phyloP scores from a whole-genome alignment of 1,140 invertebrate species.

The Drosophila funebris region DNA sequence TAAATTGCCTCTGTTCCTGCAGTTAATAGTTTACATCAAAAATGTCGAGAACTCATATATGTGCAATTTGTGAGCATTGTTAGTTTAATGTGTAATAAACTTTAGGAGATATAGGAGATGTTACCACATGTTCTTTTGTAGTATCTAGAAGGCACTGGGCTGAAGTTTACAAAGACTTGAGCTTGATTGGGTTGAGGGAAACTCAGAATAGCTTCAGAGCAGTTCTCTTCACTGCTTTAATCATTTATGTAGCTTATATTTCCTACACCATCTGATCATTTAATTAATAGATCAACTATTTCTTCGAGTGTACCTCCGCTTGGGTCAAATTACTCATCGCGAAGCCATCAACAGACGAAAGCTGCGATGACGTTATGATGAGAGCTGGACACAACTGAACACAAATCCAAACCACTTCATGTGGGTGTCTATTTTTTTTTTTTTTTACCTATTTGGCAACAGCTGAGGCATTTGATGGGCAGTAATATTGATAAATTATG shows the following conservation, averaged over 20 bases:
- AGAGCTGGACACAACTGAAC: conserved; percentile 6
- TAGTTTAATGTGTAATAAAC: not conserved
- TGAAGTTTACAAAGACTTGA: too few species aligned
- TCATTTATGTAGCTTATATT: not conserved
- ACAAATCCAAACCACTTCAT: not conserved
- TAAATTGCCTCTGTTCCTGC: conserved; percentile 13
- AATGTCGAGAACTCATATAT: conserved; percentile 3
- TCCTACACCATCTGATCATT: not conserved
- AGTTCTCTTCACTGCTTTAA: too few species aligned
- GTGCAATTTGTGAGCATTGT: not conserved
- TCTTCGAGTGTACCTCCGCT: conserved; percentile 4
- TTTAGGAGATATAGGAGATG: conserved; percentile 4
- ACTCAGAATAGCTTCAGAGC: too few species aligned
- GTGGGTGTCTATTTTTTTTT: conserved; percentile 62
- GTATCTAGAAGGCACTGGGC: too few species aligned
- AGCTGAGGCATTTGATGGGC: conserved; percentile 32
- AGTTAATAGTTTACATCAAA: not conserved
- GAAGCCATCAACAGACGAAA: conserved; percentile 22
- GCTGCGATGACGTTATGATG: conserved; percentile 48
- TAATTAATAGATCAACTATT: not conserved
- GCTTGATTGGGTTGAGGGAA: too few species aligned
- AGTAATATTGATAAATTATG: conserved; percentile 80
- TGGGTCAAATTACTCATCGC: conserved; percentile 22
- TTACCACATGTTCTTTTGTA: conserved; percentile 14
- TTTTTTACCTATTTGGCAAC: conserved; percentile 51